Evolutionary conservation across 2,888 invertebrate species (phyloP).

Genomic region (Microchrysa polita): DNA sequence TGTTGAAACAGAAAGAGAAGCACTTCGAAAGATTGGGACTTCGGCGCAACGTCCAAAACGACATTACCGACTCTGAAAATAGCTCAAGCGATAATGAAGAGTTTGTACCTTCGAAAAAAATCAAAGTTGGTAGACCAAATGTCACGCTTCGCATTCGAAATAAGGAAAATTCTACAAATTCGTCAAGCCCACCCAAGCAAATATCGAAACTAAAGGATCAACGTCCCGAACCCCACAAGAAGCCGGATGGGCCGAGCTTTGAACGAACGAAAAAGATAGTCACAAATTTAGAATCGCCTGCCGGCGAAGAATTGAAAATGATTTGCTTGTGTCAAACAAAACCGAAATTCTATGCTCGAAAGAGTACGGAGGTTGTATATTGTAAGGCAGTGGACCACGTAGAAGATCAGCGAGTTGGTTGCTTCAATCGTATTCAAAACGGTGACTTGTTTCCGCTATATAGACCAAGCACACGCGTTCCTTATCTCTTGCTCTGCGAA

Average conservation of each 20-base stretch:
- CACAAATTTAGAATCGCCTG: background rate
- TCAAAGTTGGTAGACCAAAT: constrained; percentile 61
- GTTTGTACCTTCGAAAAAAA: constrained; percentile 59
- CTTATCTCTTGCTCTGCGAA: constrained; percentile 82
- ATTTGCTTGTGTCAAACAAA: constrained; percentile 67
- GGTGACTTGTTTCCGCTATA: constrained; percentile 69
- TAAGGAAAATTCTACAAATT: constrained; percentile 34
- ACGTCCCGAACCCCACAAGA: background rate
- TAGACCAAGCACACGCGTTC: constrained; percentile 77
- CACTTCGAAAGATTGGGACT: constrained; percentile 69
- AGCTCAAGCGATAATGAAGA: constrained; percentile 63
- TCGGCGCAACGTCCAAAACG: constrained; percentile 56
- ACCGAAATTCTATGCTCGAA: constrained; percentile 67
- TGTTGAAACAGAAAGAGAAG: constrained; percentile 69
- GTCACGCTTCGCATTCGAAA: constrained; percentile 60
- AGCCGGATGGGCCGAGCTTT: background rate
- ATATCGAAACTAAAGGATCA: background rate
- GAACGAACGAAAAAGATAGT: background rate
- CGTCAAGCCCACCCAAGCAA: background rate
- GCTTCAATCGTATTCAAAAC: constrained; percentile 74
- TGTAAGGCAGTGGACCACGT: constrained; percentile 82
- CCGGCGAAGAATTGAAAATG: constrained; percentile 44
- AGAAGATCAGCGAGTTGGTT: constrained; percentile 80
- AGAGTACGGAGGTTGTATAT: constrained; percentile 69
- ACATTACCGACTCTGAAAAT: constrained; percentile 59